These are phyloP conservation scores for Microchrysa polita DNA, from an alignment of 2,888 invertebrate species.

Conservation along the genomic window DNA sequence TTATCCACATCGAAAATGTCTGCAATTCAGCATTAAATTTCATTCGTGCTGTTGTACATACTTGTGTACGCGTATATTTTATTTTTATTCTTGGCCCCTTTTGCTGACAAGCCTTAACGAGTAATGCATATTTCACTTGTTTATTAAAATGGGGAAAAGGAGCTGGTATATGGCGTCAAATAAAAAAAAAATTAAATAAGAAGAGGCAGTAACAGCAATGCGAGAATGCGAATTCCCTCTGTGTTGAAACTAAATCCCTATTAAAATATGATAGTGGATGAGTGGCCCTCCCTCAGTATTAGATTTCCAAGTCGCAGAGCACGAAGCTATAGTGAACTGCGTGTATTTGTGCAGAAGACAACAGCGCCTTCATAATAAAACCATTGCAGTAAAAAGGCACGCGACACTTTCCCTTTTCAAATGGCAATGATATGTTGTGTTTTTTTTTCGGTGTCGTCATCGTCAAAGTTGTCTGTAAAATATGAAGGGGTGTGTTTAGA, in stretches of 20 bases:
- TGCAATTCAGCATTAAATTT: no score
- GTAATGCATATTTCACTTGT: not conserved
- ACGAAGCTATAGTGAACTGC: constrained; percentile 1
- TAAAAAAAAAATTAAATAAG: constrained; percentile 10
- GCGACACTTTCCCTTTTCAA: constrained; percentile 50
- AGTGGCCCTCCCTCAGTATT: constrained; percentile 51
- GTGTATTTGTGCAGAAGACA: not conserved
- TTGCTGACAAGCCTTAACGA: constrained; percentile 7
- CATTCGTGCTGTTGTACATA: no score
- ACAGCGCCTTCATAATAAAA: not conserved
- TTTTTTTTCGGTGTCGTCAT: no score
- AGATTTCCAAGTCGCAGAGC: constrained; percentile 49
- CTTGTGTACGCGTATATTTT: no score
- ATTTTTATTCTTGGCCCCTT: no score
- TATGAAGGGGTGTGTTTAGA: no score
- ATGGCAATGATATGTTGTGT: not conserved
- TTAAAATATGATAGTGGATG: constrained; percentile 37
- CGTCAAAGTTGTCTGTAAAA: no score
- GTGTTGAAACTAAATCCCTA: constrained; percentile 34
- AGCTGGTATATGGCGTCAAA: constrained; percentile 29
- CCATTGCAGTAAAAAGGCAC: constrained; percentile 42
- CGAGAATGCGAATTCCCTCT: constrained; percentile 5
- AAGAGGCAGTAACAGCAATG: no score
- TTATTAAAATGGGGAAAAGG: not conserved
- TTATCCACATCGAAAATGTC: not conserved